These are phyloP conservation scores for Cephalotes varians DNA, from an alignment of 2,888 invertebrate genomes.

Conservation along the genomic window DNA sequence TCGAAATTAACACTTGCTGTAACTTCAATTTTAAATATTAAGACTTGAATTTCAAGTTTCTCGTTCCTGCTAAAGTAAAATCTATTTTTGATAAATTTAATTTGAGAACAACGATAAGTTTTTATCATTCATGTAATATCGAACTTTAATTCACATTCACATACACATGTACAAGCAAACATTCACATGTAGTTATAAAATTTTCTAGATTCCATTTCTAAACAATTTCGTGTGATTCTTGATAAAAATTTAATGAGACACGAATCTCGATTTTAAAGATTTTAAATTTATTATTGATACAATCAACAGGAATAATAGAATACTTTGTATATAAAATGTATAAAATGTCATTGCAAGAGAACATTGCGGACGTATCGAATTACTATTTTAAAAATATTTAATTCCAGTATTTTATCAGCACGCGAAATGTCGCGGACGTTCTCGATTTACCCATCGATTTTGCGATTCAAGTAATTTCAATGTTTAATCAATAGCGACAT, in stretches of 20 bases:
- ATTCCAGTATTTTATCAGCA: not conserved
- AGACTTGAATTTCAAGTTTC: not conserved
- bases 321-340: not conserved
- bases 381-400: not conserved
- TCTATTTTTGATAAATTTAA: not conserved
- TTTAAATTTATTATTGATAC: not conserved
- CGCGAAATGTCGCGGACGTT: not conserved
- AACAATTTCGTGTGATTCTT: not conserved
- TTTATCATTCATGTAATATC: not conserved
- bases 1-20: not conserved
- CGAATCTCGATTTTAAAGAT: not conserved
- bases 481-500: slow-evolving; percentile 5
- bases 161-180: not conserved
- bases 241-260: not conserved
- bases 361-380: not conserved
- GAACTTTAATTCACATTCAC: not conserved
- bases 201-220: not conserved
- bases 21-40: not conserved
- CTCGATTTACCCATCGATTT: not conserved
- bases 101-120: not conserved
- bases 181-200: not conserved
- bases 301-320: not conserved
- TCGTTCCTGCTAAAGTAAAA: not conserved
- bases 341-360: not conserved
- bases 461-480: slow-evolving; percentile 9